Conservation (phyloP, 1,140 invertebrate genomes). For the Drosophila varians region DNA sequence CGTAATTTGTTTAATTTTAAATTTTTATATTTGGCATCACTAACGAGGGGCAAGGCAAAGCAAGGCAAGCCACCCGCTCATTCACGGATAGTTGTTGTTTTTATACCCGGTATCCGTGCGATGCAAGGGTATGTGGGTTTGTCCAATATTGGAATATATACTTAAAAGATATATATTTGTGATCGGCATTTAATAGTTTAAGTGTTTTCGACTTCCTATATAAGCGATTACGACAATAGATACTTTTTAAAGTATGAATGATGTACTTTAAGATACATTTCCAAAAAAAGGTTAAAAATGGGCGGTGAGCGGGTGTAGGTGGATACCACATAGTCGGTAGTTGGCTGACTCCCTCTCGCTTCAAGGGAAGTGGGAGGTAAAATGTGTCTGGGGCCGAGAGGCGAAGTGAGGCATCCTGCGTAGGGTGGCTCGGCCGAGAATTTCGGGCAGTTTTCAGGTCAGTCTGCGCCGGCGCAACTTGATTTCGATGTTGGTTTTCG, state of each 20-base stretch:
- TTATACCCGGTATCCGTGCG: not conserved
- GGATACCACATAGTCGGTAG: no score
- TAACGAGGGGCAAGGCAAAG: slow-evolving; percentile 12
- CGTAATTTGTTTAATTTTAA: no score
- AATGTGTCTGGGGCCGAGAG: slow-evolving; percentile 3
- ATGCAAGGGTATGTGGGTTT: not conserved
- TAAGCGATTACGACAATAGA: no score
- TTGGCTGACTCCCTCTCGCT: slow-evolving; percentile 9
- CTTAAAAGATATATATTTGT: no score
- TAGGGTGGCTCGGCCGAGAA: slow-evolving; percentile 73
- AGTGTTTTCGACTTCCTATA: no score
- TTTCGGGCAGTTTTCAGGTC: slow-evolving; percentile 68
- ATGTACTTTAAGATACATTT: no score
- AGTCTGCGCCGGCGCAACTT: slow-evolving; percentile 75
- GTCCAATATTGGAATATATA: not conserved
- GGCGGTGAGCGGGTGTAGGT: no score
- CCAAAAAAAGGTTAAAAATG: no score
- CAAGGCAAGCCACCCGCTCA: slow-evolving; percentile 75
- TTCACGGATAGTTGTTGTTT: slow-evolving; percentile 58
- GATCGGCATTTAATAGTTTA: no score
- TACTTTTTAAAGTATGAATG: no score
- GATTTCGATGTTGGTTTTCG: slow-evolving; percentile 55
- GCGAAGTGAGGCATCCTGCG: slow-evolving; percentile 25
- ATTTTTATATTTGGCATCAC: not conserved
- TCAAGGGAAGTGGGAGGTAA: slow-evolving; percentile 60